Percentiles rank a stretch among this genome's conserved stretches.
Conservation (phyloP, 1,140 invertebrate species). For the Aphelenchoides avenae region DNA sequence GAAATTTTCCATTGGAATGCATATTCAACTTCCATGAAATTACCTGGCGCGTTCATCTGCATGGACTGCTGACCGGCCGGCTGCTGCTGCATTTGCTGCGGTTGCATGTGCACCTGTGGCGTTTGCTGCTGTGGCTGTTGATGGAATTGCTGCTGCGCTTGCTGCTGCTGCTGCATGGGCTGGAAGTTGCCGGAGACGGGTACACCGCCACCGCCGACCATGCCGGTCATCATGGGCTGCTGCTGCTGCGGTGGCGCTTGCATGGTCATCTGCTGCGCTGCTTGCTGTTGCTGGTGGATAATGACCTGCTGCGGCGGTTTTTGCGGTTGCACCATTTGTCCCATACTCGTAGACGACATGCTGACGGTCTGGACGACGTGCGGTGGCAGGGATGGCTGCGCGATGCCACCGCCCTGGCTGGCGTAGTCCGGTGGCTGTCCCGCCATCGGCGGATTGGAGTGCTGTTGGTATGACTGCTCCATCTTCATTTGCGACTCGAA, state of each 20-base stretch:
- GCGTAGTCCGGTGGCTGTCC: no score
- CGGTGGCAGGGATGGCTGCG: no score
- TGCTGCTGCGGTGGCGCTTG: constrained; percentile 10
- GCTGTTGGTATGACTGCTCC: constrained; percentile 13
- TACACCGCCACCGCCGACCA: constrained; percentile 1
- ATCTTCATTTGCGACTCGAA: constrained; percentile 19
- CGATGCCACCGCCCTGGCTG: no score
- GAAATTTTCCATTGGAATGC: no score
- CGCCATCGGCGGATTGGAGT: no score
- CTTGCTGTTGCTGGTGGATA: constrained; percentile 6
- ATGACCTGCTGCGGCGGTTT: background rate
- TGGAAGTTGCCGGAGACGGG: no score
- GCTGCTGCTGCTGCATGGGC: constrained; percentile 4
- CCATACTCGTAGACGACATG: background rate
- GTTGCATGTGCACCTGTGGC: background rate
- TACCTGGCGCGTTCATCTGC: no score
- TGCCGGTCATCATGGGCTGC: constrained; percentile 9
- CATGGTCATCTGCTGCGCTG: constrained; percentile 12
- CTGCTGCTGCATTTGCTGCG: constrained; percentile 18
- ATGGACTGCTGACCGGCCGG: no score
- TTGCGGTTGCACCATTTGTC: no score
- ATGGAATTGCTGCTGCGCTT: background rate
- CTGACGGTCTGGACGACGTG: constrained; percentile 10
- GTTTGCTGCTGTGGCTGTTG: constrained; percentile 17
- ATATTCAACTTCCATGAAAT: no score